Percentiles rank a stretch among this genome's conserved stretches.
Conservation (phyloP, 2,888 invertebrate species). For the Macrophya annulata region DNA sequence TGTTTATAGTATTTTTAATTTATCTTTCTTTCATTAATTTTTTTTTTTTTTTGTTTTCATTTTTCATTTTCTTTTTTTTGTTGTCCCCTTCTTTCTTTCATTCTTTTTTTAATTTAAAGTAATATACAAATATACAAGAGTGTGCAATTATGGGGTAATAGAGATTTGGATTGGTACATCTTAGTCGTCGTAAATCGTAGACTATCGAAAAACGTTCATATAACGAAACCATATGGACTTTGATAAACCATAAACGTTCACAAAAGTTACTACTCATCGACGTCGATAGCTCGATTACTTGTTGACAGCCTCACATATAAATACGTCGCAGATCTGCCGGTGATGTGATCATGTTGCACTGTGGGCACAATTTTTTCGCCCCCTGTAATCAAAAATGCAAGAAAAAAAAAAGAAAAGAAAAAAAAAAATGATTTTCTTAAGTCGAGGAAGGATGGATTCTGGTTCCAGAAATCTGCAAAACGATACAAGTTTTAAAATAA, state of each 20-base stretch:
- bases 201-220: neutral
- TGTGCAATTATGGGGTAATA: slow-evolving; percentile 49
- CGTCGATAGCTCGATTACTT: neutral
- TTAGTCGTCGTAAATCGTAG: neutral
- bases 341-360: slow-evolving; percentile 96
- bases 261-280: neutral
- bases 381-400: slow-evolving; percentile 81
- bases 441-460: neutral
- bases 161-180: slow-evolving; percentile 33
- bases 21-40: too few relatives aligned
- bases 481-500: too few relatives aligned
- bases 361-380: slow-evolving; percentile 95
- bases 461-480: neutral
- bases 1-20: slow-evolving; percentile 60
- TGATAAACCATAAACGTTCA: neutral
- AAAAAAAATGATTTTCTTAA: neutral
- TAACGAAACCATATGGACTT: neutral
- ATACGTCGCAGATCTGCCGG: slow-evolving; percentile 93
- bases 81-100: neutral
- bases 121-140: slow-evolving; percentile 77
- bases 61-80: neutral
- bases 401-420: slow-evolving; percentile 55
- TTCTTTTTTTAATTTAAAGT: slow-evolving; percentile 74
- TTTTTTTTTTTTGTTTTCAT: slow-evolving; percentile 61
- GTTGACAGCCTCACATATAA: slow-evolving; percentile 86